Evolutionary conservation across 2,797 vertebrate species (phyloP), one percentile per base, ranked within the genome.

Genomic region (Chaetophractus vellerosus): DNA sequence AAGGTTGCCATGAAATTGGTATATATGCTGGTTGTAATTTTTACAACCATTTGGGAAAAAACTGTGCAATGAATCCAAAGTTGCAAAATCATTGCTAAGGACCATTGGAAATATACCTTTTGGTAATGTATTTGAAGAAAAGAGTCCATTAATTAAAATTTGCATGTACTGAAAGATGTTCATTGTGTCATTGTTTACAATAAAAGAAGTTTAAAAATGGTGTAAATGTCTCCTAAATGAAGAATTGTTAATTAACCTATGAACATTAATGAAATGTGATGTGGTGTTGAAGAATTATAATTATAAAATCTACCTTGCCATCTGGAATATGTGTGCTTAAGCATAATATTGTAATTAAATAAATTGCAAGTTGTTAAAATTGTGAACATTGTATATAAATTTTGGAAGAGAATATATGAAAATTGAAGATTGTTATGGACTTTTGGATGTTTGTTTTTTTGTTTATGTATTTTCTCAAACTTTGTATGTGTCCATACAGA

Each of bases 111-210:
- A 82, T 79, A 87, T 0, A 23, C 6, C 38, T 91, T 66, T 36
- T 11, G 12, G 31, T 69, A 55, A 26, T 7, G 31, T 86, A 69
- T 76, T 24, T 26, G 87, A 74, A 88, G 63, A 87, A 93, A 80
- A 55, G 2, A 33, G 10, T 83, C 33, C 64, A 83, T 21, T 66
- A 75, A 63, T 88, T 86, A 64, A 15, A 74, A 6, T 82, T 1
- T 33, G 5, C n/a, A 48, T 52, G 83, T 83, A 24, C 36, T 90
- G 41, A 94, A 96, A 86, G n/a, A 91, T 94, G 45, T 95, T 82
- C 71, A 72, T 48, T 75, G 31, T 82, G 59, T 79, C 31, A 83
- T 91, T 88, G 33, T 81, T 91, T 88, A 94, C 11, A 79, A 45
- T 41, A 91, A 64, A 66, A 11, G 4, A 38, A 80, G 36, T 64